These are phyloP conservation scores for Pteropus alecto DNA, from an alignment of 2,113 vertebrate species.

Conservation along the genomic window DNA sequence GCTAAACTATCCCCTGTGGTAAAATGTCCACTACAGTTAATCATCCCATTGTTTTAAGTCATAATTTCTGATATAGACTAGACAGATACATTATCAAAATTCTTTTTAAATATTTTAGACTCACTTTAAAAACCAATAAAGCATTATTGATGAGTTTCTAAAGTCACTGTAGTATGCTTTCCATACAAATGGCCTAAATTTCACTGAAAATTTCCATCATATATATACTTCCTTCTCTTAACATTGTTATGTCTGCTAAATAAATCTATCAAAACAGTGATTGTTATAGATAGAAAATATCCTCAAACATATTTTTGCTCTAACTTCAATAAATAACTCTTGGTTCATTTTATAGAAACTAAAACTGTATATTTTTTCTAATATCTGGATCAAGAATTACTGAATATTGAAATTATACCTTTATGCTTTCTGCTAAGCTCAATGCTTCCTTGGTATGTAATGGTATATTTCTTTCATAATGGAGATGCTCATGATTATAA, in stretches of 20 bases:
- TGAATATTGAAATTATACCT: conserved; percentile 14
- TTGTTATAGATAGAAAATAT: neutral
- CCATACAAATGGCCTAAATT: neutral
- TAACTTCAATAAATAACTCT: neutral
- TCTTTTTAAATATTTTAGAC: neutral
- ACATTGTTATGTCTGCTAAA: neutral
- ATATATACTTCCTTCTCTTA: neutral
- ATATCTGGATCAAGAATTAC: neutral
- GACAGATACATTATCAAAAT: neutral
- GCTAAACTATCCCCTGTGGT: neutral
- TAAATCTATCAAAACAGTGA: neutral
- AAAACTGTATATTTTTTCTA: neutral
- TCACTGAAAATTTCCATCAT: neutral
- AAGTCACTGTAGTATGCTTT: neutral
- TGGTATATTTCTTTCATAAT: neutral
- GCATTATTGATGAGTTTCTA: neutral
- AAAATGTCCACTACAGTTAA: neutral
- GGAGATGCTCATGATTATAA: neutral
- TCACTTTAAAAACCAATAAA: neutral
- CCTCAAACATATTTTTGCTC: neutral
- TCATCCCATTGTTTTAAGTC: neutral
- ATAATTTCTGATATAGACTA: neutral
- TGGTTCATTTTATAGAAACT: neutral
- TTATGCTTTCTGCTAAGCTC: neutral
- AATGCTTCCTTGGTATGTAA: neutral